These are phyloP conservation scores for Nemopilema nomurai DNA, from an alignment of 30 jellyfish, hydroid and myxozoan genomes.

Conservation along the genomic window DNA sequence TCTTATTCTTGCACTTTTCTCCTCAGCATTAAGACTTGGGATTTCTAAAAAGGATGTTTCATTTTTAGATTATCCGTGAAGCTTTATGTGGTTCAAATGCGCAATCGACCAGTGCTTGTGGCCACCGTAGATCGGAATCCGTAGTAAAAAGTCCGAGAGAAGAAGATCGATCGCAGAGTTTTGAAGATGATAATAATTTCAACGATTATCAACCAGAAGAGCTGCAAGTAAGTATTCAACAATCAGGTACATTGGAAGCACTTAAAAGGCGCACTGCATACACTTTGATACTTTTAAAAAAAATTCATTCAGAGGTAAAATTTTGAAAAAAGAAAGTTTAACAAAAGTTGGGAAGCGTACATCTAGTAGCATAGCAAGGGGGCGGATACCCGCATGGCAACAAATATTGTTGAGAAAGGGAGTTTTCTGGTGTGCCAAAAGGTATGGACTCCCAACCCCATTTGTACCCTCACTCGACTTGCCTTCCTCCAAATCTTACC, in stretches of 20 bases:
- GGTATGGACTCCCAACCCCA: not conserved
- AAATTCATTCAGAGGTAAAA: not conserved
- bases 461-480: not conserved
- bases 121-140: not conserved
- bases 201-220: slow-evolving; percentile 11
- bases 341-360: not conserved
- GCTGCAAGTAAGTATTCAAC: slow-evolving; percentile 7
- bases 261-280: not conserved
- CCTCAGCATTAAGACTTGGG: not conserved
- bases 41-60: slow-evolving; percentile 3
- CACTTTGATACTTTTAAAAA: not conserved
- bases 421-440: not conserved
- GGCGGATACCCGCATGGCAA: not conserved
- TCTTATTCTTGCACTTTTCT: not conserved
- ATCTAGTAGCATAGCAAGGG: not conserved
- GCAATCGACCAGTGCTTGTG: slow-evolving; percentile 3
- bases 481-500: not conserved
- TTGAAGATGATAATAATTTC: not conserved
- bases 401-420: not conserved
- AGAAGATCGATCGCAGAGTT: not conserved
- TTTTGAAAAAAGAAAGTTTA: not conserved
- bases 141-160: not conserved
- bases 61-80: slow-evolving; percentile 6
- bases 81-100: slow-evolving; percentile 15
- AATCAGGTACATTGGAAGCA: not conserved